These are phyloP conservation scores for Caenorhabditis becei DNA, from an alignment of 2,888 invertebrate genomes.

Conservation along the genomic window DNA sequence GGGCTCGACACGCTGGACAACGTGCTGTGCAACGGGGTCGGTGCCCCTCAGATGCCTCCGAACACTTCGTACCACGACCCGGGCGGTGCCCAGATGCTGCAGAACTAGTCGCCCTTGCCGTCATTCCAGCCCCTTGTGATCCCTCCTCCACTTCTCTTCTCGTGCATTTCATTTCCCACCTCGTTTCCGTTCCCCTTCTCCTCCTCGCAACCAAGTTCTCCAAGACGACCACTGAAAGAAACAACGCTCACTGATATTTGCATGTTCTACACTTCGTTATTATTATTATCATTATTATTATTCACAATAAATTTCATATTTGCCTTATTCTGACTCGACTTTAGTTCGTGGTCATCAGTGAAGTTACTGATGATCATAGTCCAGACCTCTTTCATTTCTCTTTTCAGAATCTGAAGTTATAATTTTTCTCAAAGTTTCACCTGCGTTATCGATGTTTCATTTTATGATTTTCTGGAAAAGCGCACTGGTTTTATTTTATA, in stretches of 20 bases:
- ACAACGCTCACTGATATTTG: slow-evolving; percentile 14
- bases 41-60: not conserved
- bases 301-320: slow-evolving; percentile 3
- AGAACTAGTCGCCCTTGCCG: slow-evolving; percentile 30
- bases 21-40: slow-evolving; percentile 32
- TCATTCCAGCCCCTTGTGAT: not conserved
- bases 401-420: too few species aligned
- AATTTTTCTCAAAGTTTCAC: too few species aligned
- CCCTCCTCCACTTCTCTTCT: not conserved
- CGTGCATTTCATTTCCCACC: slow-evolving; percentile 9
- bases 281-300: not conserved
- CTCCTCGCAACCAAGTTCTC: slow-evolving; percentile 4
- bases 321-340: not conserved
- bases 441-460: not conserved
- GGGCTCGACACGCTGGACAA: slow-evolving; percentile 34
- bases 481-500: not conserved
- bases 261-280: slow-evolving; percentile 8
- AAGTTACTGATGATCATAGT: too few species aligned
- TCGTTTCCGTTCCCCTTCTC: not conserved
- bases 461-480: not conserved
- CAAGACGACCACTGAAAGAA: slow-evolving; percentile 8
- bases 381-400: too few species aligned
- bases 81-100: slow-evolving; percentile 53
- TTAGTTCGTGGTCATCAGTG: too few species aligned
- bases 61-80: slow-evolving; percentile 48